Evolutionary conservation across 2,113 vertebrate species (phyloP).

Genomic region (Tragelaphus imberbis): DNA sequence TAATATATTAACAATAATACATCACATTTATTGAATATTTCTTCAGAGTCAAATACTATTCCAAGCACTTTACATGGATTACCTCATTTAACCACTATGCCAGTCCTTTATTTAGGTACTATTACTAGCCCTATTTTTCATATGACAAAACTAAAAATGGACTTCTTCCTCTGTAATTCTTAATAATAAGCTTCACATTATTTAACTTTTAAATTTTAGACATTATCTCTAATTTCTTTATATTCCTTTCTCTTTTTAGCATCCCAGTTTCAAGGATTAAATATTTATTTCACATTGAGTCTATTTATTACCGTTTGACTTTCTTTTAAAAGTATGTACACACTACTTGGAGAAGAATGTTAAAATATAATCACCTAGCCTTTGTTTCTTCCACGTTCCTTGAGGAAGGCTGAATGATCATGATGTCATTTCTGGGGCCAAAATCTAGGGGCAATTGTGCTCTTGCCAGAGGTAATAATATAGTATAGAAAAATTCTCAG

Average conservation of each 20-base stretch:
- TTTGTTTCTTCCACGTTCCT: neutral
- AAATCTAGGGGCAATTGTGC: neutral
- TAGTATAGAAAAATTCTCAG: neutral
- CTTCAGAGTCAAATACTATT: neutral
- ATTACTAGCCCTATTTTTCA: neutral
- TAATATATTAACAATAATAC: neutral
- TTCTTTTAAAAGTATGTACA: neutral
- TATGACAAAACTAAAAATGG: neutral
- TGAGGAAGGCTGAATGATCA: neutral
- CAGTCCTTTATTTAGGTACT: neutral
- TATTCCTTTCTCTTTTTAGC: neutral
- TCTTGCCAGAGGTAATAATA: neutral
- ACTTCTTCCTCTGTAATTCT: neutral
- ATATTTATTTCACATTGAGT: neutral
- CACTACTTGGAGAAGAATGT: neutral
- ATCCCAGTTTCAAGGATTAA: neutral
- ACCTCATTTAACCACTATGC: neutral
- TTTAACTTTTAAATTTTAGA: slow-evolving; percentile 1
- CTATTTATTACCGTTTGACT: neutral
- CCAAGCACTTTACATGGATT: neutral
- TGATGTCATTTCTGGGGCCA: neutral
- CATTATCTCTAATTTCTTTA: neutral
- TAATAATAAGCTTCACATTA: neutral
- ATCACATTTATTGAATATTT: neutral
- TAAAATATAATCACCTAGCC: neutral